A percentile compares a stretch with the other conserved stretches of the same genome.
These are phyloP conservation scores for Muschampia plurimacula DNA, from an alignment of 2,888 invertebrate genomes.

Conservation along the genomic window DNA sequence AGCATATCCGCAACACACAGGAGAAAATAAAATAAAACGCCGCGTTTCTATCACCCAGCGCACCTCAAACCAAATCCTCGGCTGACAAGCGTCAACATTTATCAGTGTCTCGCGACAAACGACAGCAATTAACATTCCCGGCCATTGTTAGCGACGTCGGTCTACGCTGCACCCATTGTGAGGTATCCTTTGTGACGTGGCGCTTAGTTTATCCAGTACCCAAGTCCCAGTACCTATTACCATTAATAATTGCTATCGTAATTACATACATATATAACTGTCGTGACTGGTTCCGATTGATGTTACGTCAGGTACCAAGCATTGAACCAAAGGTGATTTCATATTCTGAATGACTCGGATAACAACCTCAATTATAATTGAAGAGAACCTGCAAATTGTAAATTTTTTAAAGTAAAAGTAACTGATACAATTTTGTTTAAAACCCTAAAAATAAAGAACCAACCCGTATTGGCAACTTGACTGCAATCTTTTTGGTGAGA, in stretches of 20 bases:
- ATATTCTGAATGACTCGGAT: too few species aligned
- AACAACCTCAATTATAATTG: too few species aligned
- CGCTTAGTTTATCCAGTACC: slow-evolving; percentile 29
- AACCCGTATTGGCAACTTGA: too few species aligned
- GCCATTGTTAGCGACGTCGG: slow-evolving; percentile 66
- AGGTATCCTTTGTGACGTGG: slow-evolving; percentile 46
- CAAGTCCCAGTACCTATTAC: slow-evolving; percentile 18
- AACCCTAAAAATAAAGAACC: too few species aligned
- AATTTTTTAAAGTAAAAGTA: too few species aligned
- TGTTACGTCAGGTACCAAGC: background rate
- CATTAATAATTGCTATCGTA: slow-evolving; percentile 11
- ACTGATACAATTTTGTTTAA: too few species aligned
- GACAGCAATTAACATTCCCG: slow-evolving; percentile 82
- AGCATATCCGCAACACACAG: too few species aligned
- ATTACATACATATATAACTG: background rate
- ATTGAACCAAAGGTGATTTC: background rate
- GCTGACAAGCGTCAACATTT: slow-evolving; percentile 80
- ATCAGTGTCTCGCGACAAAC: slow-evolving; percentile 81
- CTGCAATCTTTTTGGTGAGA: too few species aligned
- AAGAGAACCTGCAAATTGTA: too few species aligned
- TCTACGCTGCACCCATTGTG: slow-evolving; percentile 46
- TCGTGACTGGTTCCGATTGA: background rate
- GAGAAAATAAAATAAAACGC: slow-evolving; percentile 31
- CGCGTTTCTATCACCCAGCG: slow-evolving; percentile 52
- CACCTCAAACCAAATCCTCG: slow-evolving; percentile 61